Evolutionary conservation across 1,140 invertebrate species (phyloP).

Genomic region (Tetramorium alpestre): DNA sequence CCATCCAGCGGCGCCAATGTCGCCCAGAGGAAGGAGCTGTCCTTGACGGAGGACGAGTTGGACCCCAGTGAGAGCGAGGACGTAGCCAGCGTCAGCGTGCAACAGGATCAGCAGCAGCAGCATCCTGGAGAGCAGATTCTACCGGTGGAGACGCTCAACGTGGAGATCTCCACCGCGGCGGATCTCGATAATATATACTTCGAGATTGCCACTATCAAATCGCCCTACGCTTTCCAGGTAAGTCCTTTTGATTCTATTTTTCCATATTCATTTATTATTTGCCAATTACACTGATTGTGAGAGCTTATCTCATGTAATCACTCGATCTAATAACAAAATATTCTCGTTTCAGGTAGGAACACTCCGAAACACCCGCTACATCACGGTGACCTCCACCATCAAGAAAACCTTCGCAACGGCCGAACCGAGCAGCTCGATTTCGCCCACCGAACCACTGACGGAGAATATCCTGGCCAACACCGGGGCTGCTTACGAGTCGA

Average conservation of each 20-base stretch:
- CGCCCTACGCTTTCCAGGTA: slow-evolving; percentile 95
- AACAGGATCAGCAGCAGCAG: slow-evolving; percentile 79
- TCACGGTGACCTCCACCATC: slow-evolving; percentile 93
- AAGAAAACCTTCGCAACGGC: slow-evolving; percentile 91
- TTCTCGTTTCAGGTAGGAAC: slow-evolving; percentile 90
- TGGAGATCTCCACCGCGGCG: slow-evolving; percentile 94
- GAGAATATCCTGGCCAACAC: slow-evolving; percentile 95
- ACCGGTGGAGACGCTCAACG: slow-evolving; percentile 92
- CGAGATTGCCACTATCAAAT: slow-evolving; percentile 95
- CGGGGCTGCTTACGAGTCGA: slow-evolving; percentile 90
- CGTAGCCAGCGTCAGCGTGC: slow-evolving; percentile 76
- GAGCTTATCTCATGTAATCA: too few species aligned
- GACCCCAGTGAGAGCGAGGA: slow-evolving; percentile 88
- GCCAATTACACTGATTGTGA: too few species aligned
- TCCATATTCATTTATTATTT: neutral
- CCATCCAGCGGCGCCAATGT: slow-evolving; percentile 74
- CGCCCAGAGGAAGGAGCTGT: slow-evolving; percentile 76
- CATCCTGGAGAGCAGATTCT: slow-evolving; percentile 79
- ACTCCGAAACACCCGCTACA: slow-evolving; percentile 93
- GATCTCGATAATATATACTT: slow-evolving; percentile 94
- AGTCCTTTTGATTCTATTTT: neutral
- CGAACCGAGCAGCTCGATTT: slow-evolving; percentile 86
- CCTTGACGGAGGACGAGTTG: slow-evolving; percentile 86
- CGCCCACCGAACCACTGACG: slow-evolving; percentile 91
- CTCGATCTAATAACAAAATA: too few species aligned